Conservation (phyloP, 2,113 vertebrate genomes). For the Regulus satrapa region DNA sequence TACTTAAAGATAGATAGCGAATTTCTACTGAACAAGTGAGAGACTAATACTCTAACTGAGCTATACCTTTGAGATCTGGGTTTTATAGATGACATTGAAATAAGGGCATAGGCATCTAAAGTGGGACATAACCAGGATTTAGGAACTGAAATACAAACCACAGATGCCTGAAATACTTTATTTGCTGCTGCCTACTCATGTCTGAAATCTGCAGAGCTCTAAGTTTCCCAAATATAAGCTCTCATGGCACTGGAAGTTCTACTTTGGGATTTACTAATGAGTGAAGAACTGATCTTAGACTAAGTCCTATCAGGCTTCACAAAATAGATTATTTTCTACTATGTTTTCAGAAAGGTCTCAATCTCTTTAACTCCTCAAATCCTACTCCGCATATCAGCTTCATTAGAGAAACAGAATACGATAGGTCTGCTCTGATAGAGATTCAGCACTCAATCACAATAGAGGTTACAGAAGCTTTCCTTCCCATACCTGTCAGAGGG, state of each 20-base stretch:
- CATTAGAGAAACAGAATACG: too few species aligned
- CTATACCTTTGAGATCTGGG: conserved; percentile 1
- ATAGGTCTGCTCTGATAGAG: too few species aligned
- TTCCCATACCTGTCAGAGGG: not conserved
- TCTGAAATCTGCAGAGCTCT: conserved; percentile 12
- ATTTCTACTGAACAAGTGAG: not conserved
- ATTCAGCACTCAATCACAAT: not conserved
- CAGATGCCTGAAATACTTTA: conserved; percentile 24
- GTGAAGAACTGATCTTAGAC: not conserved
- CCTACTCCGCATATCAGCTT: too few species aligned
- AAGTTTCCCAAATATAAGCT: conserved; percentile 43
- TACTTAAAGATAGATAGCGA: not conserved
- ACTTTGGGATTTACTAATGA: not conserved
- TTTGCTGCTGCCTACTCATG: not conserved
- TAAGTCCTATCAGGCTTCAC: not conserved
- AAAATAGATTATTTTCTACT: not conserved
- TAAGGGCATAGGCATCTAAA: conserved; percentile 21
- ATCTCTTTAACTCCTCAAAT: not conserved
- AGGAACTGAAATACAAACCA: conserved; percentile 5
- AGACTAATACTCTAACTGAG: not conserved
- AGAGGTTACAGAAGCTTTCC: not conserved
- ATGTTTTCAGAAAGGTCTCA: not conserved
- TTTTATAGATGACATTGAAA: conserved; percentile 49
- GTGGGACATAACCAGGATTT: conserved; percentile 34
- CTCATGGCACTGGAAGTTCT: conserved; percentile 23